These are phyloP conservation scores for Hoplostethus mediterraneus DNA, from an alignment of 2,797 vertebrate genomes.

Conservation along the genomic window DNA sequence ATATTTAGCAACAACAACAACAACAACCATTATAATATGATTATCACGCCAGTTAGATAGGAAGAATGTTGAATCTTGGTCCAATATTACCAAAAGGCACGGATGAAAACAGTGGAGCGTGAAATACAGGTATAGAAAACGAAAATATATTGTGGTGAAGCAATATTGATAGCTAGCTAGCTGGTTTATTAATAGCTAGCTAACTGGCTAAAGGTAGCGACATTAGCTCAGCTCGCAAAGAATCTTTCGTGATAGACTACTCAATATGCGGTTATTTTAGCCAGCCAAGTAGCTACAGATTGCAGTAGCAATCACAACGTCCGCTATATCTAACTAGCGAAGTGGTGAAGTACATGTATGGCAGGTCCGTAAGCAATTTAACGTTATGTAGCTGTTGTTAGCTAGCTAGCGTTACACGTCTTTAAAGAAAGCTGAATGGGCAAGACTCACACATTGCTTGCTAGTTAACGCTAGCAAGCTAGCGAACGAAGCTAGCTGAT, in stretches of 20 bases:
- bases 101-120: conserved; percentile 22
- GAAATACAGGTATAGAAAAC: conserved; percentile 57
- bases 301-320: background rate
- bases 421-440: conserved; percentile 64
- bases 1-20: conserved; percentile 78
- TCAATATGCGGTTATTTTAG: conserved; percentile 30
- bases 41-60: conserved; percentile 24
- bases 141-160: background rate
- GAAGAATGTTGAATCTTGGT: background rate
- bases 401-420: conserved; percentile 61
- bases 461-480: conserved; percentile 38
- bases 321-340: background rate
- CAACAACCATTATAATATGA: conserved; percentile 61
- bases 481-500: conserved; percentile 9
- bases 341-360: background rate
- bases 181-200: conserved; percentile 74
- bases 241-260: conserved; percentile 34
- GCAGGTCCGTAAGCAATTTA: background rate
- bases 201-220: conserved; percentile 62
- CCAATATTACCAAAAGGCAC: conserved; percentile 19
- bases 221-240: conserved; percentile 56
- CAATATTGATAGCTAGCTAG: conserved; percentile 55
- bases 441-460: conserved; percentile 35
- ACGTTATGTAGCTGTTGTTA: conserved; percentile 48
- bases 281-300: conserved; percentile 28